Evolutionary conservation across 2,888 invertebrate species (phyloP), one percentile per base, ranked within the genome.

Genomic region (Xanthorhoe spadicearia): DNA sequence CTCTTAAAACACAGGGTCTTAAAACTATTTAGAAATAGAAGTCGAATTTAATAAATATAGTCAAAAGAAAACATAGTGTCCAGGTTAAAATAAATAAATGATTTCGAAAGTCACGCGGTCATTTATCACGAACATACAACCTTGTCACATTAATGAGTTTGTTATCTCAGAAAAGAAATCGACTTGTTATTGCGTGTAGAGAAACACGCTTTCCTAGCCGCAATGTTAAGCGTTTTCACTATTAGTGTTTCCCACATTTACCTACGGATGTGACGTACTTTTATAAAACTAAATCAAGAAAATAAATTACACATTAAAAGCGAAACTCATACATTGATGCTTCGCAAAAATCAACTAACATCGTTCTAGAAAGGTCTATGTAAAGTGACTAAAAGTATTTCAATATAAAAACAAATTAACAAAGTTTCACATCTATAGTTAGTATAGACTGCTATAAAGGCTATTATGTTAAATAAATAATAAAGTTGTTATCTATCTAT

Each of bases 201-300:
- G 52, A 64, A 68, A 64, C 66, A 64, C 32, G 64, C 71, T 62
- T 60, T 73, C 66, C 66, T 68, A 64, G 46, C 50, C 19, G 63
- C 66, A 65, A 59, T 28, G 52, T 64, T 66, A 64, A 53, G 32
- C 54, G 57, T 71, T 73, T 71, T 71, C 71, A 68, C 71, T 64
- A 69, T 69, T 60, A 69, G 62, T 49, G 59, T 73, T 70, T 71
- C 65, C 64, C 65, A 73, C 71, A 63, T 66, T 67, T 61, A 61
- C 49, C 59, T 19, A 35, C 62, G 66, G 66, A 71, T 68, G 68
- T 68, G 63, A 68, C 51, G 66, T 50, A 51, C 6, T 19, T n/a
- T 23, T 49, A 48, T 5, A 35, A 48, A 53, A 53, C 32, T 9
- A 50, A n/a, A n/a, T 50, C 50, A 19, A 50, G 19, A 18, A 50